These are phyloP conservation scores for Ciconia nigra DNA, from an alignment of 2,797 vertebrate species.

Conservation along the genomic window DNA sequence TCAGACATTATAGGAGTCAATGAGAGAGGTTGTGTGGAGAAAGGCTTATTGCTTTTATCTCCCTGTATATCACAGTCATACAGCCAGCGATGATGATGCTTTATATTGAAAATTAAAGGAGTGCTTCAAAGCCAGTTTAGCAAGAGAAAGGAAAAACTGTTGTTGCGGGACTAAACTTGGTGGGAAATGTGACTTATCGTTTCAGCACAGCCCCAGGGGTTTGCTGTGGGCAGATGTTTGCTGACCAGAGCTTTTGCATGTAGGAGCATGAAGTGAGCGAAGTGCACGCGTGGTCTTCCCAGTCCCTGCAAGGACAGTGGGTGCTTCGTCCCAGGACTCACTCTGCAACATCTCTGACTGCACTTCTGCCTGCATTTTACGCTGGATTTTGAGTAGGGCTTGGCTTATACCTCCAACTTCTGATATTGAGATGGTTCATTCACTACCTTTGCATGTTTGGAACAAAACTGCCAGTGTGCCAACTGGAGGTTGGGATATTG, in stretches of 20 bases:
- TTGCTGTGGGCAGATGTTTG: fast-evolving
- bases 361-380: background rate
- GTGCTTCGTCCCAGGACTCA: background rate
- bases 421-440: background rate
- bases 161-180: background rate
- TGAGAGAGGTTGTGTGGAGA: background rate
- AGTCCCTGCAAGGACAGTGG: fast-evolving
- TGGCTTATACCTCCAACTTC: background rate
- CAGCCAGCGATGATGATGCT: background rate
- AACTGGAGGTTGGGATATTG: background rate
- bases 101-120: background rate
- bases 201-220: background rate
- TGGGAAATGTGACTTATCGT: background rate
- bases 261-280: background rate
- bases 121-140: background rate
- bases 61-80: background rate
- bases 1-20: background rate
- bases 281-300: fast-evolving
- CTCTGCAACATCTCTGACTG: background rate
- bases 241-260: background rate
- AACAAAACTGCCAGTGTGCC: background rate
- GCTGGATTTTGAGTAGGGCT: background rate
- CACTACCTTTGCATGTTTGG: background rate
- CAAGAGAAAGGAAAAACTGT: background rate
- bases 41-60: background rate